Evolutionary conservation across 2,113 vertebrate genomes (phyloP), one percentile per base, ranked within the genome.

Genomic region (Cercopithecus mona): DNA sequence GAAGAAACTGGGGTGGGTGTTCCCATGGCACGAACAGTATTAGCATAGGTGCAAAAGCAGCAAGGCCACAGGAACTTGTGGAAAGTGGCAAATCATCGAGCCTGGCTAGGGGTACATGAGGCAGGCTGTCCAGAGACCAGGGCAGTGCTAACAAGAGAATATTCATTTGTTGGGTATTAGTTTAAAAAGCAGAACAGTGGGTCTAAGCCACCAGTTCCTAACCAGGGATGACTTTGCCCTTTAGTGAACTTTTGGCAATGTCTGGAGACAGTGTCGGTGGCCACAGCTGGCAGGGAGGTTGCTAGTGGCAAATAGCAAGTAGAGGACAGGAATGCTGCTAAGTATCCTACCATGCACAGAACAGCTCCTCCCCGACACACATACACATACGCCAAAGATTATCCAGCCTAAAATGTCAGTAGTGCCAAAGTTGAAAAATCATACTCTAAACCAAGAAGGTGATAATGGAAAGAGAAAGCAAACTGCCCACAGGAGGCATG

Each of bases 401-500:
- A 68, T 25, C 1, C 50, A n/a, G 81, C 25, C 75, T 43, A 38
- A 25, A 52, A 23, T 27, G 64, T 22, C 38, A 52, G 25, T 0
- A 70, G 50, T 35, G 43, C 7, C 38, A 32, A 68, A 57, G 17
- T 8, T 30, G 4, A 82, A 88, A 85, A 61, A 13, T 6, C 7
- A 4, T 6, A 17, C 30, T 70, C 32, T 38, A 55, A 73, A 50
- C 68, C 52, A 57, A 25, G 45, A 43, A 76, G 68, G 66, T 6
- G 32, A 25, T 11, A 2, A 61, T 10, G 30, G 32, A 32, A 81
- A 78, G n/a, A 66, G 32, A 89, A n/a, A 32, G 43, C 30, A 13
- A 38, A 38, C 78, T 13, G 13, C 32, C 2, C 0, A 25, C 3
- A 13, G 0, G 22, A 18, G 57, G 68, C 20, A 17, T 8, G 13